Conservation (phyloP, 2,113 vertebrate species). For the Delphinus delphis region DNA sequence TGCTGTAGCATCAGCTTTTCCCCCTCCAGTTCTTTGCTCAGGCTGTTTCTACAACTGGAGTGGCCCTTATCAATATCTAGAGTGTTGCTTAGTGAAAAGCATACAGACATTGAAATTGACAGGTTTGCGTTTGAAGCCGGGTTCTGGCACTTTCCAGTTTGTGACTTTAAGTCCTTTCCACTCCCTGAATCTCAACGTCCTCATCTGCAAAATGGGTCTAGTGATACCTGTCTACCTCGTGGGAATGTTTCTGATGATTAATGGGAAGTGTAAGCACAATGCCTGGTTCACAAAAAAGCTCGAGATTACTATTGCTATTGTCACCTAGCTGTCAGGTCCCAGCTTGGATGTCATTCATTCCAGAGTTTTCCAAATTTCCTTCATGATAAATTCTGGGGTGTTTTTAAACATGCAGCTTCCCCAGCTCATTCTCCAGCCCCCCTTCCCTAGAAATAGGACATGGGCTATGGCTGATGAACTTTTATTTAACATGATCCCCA, state of each 20-base stretch:
- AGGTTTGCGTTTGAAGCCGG: neutral
- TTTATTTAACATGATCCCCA: neutral
- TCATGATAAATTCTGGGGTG: neutral
- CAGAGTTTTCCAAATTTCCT: neutral
- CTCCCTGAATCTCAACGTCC: neutral
- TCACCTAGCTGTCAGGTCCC: neutral
- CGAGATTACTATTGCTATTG: accelerated
- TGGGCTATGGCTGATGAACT: neutral
- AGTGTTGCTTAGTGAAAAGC: neutral
- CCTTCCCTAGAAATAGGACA: neutral
- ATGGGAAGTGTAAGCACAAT: neutral
- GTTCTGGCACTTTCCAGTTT: neutral
- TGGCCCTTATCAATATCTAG: neutral
- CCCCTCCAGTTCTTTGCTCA: neutral
- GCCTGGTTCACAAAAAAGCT: neutral
- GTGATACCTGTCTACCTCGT: accelerated
- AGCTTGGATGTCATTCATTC: neutral
- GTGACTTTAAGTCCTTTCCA: neutral
- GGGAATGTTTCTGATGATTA: neutral
- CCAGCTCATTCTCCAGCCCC: neutral
- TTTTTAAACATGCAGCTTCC: neutral
- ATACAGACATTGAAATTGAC: no score
- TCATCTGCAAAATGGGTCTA: neutral
- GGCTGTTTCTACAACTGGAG: neutral
- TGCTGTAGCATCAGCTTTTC: neutral